Evolutionary conservation across 2,888 invertebrate species (phyloP).

Genomic region (Deilephila porcellus): DNA sequence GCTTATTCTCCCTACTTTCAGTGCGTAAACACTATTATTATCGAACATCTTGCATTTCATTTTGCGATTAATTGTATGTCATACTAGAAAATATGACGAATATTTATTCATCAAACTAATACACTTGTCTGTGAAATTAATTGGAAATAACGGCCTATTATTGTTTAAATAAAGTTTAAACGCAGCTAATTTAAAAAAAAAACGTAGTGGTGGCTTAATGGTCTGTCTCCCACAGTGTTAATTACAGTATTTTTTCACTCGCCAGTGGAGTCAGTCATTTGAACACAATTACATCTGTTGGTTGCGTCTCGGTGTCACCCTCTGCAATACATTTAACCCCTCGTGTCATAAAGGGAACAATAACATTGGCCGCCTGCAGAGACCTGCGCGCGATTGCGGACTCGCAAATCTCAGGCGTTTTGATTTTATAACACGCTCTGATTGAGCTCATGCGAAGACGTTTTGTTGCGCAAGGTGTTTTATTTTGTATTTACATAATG

Average conservation of each 20-base stretch:
- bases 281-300: constrained; percentile 77
- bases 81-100: constrained; percentile 1
- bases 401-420: constrained; percentile 45
- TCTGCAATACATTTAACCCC: constrained; percentile 50
- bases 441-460: not conserved
- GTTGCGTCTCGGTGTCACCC: constrained; percentile 30
- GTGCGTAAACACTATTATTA: constrained; percentile 2
- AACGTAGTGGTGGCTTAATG: constrained; percentile 44
- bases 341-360: constrained; percentile 45
- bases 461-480: not conserved
- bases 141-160: constrained; percentile 17
- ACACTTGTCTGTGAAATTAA: constrained; percentile 16
- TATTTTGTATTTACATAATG: too few species aligned
- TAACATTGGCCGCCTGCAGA: constrained; percentile 40
- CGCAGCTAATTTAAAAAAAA: constrained; percentile 31
- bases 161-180: too few species aligned
- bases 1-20: not conserved
- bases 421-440: constrained; percentile 34
- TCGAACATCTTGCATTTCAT: not conserved
- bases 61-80: not conserved
- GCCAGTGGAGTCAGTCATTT: constrained; percentile 60
- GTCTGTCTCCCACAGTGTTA: constrained; percentile 55
- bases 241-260: constrained; percentile 64
- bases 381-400: constrained; percentile 45
- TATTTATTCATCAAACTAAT: not conserved